A percentile compares a stretch with the other conserved stretches of the same genome.
Conservation (phyloP, 2,888 invertebrate genomes). For the Eupithecia subumbrata region DNA sequence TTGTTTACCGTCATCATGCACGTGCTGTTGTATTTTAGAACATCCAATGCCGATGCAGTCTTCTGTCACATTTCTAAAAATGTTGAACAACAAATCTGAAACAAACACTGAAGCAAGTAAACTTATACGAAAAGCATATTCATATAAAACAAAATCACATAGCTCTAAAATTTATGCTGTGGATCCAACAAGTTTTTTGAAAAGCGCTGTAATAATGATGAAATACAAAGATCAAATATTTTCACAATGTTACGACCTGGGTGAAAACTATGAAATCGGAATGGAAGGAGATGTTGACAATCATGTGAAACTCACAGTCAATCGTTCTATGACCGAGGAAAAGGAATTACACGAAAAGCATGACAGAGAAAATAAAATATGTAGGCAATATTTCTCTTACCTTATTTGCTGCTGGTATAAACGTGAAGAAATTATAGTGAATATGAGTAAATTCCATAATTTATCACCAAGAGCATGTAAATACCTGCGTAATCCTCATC, state of each 20-base stretch:
- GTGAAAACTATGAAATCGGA: constrained; percentile 46
- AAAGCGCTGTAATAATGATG: constrained; percentile 21
- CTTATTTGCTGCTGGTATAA: constrained; percentile 53
- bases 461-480: constrained; percentile 35
- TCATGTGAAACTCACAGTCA: constrained; percentile 12
- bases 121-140: constrained; percentile 31
- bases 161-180: neutral
- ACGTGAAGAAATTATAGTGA: constrained; percentile 44
- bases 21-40: constrained; percentile 47
- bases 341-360: constrained; percentile 22
- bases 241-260: constrained; percentile 11
- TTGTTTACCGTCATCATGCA: constrained; percentile 43
- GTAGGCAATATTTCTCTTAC: constrained; percentile 17
- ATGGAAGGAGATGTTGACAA: constrained; percentile 33
- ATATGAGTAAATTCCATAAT: constrained; percentile 30
- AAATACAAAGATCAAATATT: constrained; percentile 19
- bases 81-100: neutral
- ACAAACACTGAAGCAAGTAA: neutral
- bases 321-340: constrained; percentile 20
- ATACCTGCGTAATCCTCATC: constrained; percentile 43
- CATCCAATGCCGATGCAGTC: constrained; percentile 3
- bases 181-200: constrained; percentile 17
- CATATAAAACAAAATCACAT: constrained; percentile 20
- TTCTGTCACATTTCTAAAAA: neutral
- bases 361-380: neutral